Evolutionary conservation across 2,797 vertebrate species (phyloP).

Genomic region (Gallinago solitaria): DNA sequence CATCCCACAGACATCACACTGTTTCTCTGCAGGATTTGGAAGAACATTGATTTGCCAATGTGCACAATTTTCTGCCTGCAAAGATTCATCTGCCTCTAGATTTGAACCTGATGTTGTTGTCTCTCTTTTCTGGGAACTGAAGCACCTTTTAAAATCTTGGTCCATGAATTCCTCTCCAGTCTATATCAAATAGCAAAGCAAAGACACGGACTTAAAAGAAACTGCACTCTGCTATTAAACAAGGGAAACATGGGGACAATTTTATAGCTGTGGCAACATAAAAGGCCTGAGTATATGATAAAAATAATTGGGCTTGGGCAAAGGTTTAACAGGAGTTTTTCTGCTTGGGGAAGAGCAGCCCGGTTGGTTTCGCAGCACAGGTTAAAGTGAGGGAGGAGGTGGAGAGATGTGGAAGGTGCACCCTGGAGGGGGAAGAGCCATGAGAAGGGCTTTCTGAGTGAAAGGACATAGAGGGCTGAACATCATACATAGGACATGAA

Average conservation of each 20-base stretch:
- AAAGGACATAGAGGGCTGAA: background rate
- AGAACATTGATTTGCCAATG: background rate
- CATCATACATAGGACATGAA: accelerated
- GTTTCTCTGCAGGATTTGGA: background rate
- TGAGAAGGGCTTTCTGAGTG: background rate
- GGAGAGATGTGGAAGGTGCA: background rate
- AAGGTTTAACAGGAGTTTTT: background rate
- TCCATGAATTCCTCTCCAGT: background rate
- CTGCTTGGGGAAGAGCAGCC: background rate
- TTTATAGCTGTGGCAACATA: background rate
- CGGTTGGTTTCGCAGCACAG: background rate
- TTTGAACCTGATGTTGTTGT: background rate
- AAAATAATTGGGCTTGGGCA: background rate
- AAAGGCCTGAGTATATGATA: background rate
- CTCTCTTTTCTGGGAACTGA: background rate
- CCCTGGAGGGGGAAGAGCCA: background rate
- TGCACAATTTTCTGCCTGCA: background rate
- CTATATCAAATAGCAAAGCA: background rate
- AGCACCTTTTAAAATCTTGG: background rate
- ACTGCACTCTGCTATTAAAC: background rate
- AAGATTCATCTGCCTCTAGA: background rate
- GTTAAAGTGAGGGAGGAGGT: background rate
- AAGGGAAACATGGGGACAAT: background rate
- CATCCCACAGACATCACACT: background rate
- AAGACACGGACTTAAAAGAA: background rate